Percentiles rank a stretch among this genome's conserved stretches.
phyloP scores from a whole-genome alignment of 2,113 vertebrate species.

The Spilogale gracilis region DNA sequence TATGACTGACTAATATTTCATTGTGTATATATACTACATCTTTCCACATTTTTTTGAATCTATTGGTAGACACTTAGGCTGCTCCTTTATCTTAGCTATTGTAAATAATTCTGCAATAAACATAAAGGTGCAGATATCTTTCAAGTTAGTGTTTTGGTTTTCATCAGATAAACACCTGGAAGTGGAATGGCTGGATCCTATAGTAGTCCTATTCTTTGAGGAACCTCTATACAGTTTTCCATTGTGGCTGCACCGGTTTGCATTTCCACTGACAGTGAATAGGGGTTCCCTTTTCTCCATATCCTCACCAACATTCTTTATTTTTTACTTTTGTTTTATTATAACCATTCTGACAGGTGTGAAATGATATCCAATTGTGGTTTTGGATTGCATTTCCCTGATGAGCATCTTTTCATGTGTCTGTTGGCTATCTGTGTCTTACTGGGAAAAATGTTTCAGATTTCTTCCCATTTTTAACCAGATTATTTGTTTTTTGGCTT shows the following conservation, averaged over 20 bases:
- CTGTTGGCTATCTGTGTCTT: neutral
- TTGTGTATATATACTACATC: neutral
- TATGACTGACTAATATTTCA: neutral
- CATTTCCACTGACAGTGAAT: neutral
- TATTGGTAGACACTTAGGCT: neutral
- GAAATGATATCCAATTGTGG: neutral
- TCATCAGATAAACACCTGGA: neutral
- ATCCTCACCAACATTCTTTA: neutral
- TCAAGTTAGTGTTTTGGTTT: neutral
- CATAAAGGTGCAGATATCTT: neutral
- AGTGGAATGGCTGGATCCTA: neutral
- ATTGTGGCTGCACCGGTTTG: neutral
- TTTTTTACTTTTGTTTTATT: neutral
- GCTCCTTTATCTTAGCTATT: neutral
- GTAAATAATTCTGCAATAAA: neutral
- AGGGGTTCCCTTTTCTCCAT: neutral
- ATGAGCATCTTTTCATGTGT: neutral
- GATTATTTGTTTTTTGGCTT: neutral
- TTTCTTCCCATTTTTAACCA: neutral
- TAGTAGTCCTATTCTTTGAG: neutral
- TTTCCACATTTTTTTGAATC: neutral
- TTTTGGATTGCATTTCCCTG: neutral
- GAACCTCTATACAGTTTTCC: neutral
- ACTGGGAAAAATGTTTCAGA: neutral
- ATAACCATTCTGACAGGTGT: neutral